Evolutionary conservation across 2,113 vertebrate genomes (phyloP).

Genomic region (Calypte anna): DNA sequence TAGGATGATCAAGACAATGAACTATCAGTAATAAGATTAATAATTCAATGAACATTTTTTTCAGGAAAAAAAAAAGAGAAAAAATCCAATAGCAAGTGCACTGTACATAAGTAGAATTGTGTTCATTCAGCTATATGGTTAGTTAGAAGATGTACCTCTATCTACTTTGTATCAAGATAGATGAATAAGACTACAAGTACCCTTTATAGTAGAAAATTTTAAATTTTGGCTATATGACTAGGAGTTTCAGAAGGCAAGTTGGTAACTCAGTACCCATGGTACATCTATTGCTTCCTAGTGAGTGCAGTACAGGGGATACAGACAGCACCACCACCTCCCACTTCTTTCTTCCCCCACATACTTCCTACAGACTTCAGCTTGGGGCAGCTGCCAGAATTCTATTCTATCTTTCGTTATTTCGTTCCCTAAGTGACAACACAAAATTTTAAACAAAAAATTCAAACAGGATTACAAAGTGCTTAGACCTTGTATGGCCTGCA

Average conservation of each 20-base stretch:
- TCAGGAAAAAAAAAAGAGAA: background rate
- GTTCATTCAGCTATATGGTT: background rate
- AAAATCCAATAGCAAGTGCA: background rate
- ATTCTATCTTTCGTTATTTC: background rate
- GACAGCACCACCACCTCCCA: too few species aligned
- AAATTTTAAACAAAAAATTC: background rate
- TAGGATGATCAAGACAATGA: background rate
- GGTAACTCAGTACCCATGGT: background rate
- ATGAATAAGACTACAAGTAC: background rate
- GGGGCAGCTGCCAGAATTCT: background rate
- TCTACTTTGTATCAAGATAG: background rate
- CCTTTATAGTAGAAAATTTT: background rate
- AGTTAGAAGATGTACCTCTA: background rate
- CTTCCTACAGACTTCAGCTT: background rate
- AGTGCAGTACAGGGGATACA: background rate
- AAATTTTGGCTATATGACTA: background rate
- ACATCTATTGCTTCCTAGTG: background rate
- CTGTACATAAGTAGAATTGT: background rate
- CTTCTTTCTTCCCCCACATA: background rate
- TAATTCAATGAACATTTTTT: background rate
- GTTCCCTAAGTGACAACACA: rapidly evolving
- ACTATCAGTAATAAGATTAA: background rate
- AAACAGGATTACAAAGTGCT: background rate
- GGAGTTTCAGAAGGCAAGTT: background rate
- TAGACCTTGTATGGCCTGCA: background rate